Base-by-base conservation (phyloP, 2,888 invertebrate species). In the Sarcophaga carnaria region DNA sequence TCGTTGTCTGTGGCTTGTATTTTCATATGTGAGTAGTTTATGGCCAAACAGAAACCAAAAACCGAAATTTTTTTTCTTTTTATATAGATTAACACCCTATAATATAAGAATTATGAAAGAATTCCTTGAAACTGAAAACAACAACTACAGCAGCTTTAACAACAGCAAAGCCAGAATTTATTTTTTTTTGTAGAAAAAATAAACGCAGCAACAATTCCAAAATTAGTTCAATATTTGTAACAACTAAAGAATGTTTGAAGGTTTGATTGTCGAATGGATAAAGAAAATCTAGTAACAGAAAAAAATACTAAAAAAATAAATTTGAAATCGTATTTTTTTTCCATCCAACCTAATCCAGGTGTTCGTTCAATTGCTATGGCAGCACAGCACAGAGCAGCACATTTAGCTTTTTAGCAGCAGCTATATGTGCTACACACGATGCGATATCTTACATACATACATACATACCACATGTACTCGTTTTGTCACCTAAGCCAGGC, bases 161-260 rank as follows among this genome's bases (percentile, higher is more conserved):
- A 54, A 59, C 17, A 54, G 49, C 17, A 63, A 37, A 60, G 49
- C 49, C 49, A 49, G 49, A 49, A 49, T 49, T 49, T 12, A 49
- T 49, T 27, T 27, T 49, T 27, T 27, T 27, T 27, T 27, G 27
- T 27, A 0, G 49, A 49, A 47, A 74, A 47, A 64, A 27, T 70
- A 49, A 27, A 27, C 27, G 27, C 17, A 54, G 37, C 17, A 37
- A 37, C 37, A 37, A 37, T 37, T 10, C 37, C 37, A 86, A 80
- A 87, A 84, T 84, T 87, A 82, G 87, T 84, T 87, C 84, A 87
- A 82, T 79, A 84, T 79, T 63, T 87, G 83, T 79, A 81, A 84
- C 74, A 72, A 47, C 75, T 67, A 76, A 83, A 87, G 81, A 84
- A 87, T 84, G 84, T 87, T 79, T 86, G 80, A 85, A 81, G 84